Evolutionary conservation across 2,888 invertebrate genomes (phyloP).

Genomic region (Marasmarcha lunaedactyla): DNA sequence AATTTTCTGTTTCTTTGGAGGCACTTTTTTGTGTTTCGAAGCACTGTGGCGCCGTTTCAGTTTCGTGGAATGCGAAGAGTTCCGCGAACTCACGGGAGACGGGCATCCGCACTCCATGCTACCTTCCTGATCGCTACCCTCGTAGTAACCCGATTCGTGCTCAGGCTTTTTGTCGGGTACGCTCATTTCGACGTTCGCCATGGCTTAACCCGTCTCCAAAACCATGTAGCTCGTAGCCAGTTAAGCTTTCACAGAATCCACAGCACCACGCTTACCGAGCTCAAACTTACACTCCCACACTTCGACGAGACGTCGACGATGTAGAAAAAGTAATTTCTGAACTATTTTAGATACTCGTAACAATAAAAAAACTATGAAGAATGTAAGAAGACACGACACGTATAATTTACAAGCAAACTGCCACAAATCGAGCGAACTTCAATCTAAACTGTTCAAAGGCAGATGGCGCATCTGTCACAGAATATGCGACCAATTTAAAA

Average conservation of each 20-base stretch:
- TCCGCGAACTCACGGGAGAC: constrained; percentile 53
- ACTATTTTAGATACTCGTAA: no score
- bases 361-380: constrained; percentile 19
- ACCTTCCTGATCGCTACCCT: constrained; percentile 77
- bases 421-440: constrained; percentile 42
- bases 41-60: constrained; percentile 48
- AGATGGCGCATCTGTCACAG: constrained; percentile 46
- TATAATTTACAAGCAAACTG: constrained; percentile 42
- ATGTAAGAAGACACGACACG: constrained; percentile 48
- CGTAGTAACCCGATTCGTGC: constrained; percentile 88
- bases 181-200: constrained; percentile 70
- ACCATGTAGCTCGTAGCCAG: constrained; percentile 39
- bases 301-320: no score
- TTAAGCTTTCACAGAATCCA: constrained; percentile 16
- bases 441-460: constrained; percentile 26
- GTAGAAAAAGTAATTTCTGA: no score
- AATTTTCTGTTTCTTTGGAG: constrained; percentile 38
- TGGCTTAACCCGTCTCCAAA: constrained; percentile 51
- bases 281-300: no score
- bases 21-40: constrained; percentile 44
- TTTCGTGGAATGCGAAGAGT: constrained; percentile 55
- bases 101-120: constrained; percentile 67
- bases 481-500: constrained; percentile 21
- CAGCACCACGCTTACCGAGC: background rate
- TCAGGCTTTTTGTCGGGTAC: constrained; percentile 74